Evolutionary conservation across 1,140 invertebrate genomes (phyloP).

Genomic region (Orchestia grillus): DNA sequence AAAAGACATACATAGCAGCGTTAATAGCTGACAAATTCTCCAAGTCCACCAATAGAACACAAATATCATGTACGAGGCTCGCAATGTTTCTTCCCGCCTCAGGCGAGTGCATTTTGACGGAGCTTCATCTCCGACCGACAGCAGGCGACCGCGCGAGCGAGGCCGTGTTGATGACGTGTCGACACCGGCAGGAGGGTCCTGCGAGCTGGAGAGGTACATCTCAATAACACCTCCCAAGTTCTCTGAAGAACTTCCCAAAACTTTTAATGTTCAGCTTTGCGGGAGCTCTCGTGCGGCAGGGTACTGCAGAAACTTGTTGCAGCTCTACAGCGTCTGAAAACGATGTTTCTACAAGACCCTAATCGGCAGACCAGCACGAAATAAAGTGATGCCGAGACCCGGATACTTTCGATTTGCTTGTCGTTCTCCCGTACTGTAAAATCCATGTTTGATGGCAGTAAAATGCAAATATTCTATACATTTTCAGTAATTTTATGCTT

Average conservation of each 20-base stretch:
- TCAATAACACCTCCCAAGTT: neutral
- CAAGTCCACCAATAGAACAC: too few species aligned
- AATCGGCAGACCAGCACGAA: neutral
- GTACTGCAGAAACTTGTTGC: neutral
- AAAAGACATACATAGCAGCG: too few species aligned
- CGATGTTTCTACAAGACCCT: neutral
- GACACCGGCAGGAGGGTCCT: neutral
- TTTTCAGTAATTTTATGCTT: too few species aligned
- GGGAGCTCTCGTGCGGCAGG: neutral
- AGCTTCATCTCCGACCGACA: too few species aligned
- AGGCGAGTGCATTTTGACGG: too few species aligned
- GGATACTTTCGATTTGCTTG: neutral
- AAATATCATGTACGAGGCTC: too few species aligned
- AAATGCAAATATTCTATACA: too few species aligned
- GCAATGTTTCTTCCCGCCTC: too few species aligned
- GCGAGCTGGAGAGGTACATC: neutral
- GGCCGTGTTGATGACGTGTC: neutral
- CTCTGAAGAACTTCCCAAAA: neutral
- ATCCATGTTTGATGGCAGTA: neutral
- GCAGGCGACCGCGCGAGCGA: too few species aligned
- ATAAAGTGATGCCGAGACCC: neutral
- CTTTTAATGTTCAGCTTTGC: constrained; percentile 17
- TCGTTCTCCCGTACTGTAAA: neutral
- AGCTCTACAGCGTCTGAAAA: neutral
- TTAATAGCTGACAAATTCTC: too few species aligned